Conservation (phyloP, 2,797 vertebrate genomes). For the Rhadinocentrus ornatus region DNA sequence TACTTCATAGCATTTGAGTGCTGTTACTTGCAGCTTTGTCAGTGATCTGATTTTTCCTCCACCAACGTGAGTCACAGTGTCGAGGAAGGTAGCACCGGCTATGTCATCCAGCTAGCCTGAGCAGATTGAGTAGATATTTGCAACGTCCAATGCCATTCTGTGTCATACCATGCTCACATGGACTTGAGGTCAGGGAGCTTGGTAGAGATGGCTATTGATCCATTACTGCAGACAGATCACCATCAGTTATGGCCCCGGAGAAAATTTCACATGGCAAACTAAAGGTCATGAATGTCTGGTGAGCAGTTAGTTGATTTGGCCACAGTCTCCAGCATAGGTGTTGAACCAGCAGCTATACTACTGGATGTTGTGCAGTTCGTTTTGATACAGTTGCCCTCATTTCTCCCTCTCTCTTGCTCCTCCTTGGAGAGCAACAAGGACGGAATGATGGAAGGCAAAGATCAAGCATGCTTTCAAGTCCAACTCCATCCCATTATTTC, state of each 20-base stretch:
- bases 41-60: constrained; percentile 25
- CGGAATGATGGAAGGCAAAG: constrained; percentile 72
- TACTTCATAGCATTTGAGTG: constrained; percentile 40
- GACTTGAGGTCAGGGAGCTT: constrained; percentile 65
- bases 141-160: constrained; percentile 67
- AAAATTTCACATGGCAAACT: constrained; percentile 27
- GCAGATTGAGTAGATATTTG: constrained; percentile 78
- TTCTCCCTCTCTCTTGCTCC: constrained; percentile 43
- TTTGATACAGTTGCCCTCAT: constrained; percentile 54
- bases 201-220: constrained; percentile 65
- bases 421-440: constrained; percentile 68
- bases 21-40: constrained; percentile 39
- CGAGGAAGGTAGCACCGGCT: constrained; percentile 34
- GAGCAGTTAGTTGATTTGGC: constrained; percentile 32
- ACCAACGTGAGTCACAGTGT: constrained; percentile 54
- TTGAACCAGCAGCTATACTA: constrained; percentile 16
- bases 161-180: constrained; percentile 55
- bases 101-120: constrained; percentile 56
- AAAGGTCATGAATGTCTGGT: constrained; percentile 33
- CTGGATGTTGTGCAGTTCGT: constrained; percentile 34
- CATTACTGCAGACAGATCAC: constrained; percentile 70
- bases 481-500: constrained; percentile 75
- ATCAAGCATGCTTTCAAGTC: constrained; percentile 77
- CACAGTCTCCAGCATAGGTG: constrained; percentile 24
- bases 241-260: constrained; percentile 45